Conservation (phyloP, 2,113 vertebrate genomes). For the Indicator indicator region DNA sequence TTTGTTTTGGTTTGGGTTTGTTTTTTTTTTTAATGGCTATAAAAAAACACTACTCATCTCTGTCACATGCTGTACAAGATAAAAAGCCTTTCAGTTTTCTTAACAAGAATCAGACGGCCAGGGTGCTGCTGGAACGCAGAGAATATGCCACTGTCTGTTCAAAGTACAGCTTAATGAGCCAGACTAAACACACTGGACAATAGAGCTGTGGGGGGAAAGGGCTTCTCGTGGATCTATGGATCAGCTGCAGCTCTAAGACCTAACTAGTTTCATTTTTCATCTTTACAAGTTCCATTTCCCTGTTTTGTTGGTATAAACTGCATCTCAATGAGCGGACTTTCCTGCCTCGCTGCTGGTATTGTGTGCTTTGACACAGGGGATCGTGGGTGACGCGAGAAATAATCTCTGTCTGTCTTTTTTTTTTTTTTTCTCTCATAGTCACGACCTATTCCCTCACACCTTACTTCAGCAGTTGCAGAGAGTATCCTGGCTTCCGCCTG, state of each 20-base stretch:
- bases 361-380: slow-evolving; percentile 24
- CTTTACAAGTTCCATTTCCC: slow-evolving; percentile 77
- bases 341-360: slow-evolving; percentile 40
- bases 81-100: slow-evolving; percentile 65
- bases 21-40: slow-evolving; percentile 43
- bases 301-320: slow-evolving; percentile 71
- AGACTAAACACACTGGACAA: slow-evolving; percentile 48
- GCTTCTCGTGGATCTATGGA: slow-evolving; percentile 60
- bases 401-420: slow-evolving; percentile 49
- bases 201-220: slow-evolving; percentile 42
- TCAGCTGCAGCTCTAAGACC: slow-evolving; percentile 60
- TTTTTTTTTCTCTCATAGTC: slow-evolving; percentile 79
- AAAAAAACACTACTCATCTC: slow-evolving; percentile 59
- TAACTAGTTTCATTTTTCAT: slow-evolving; percentile 81
- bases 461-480: slow-evolving; percentile 89
- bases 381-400: slow-evolving; percentile 64
- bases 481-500: slow-evolving; percentile 88
- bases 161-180: slow-evolving; percentile 62
- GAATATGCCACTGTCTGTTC: slow-evolving; percentile 65
- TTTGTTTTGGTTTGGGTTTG: slow-evolving; percentile 27
- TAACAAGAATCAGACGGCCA: slow-evolving; percentile 59
- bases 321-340: slow-evolving; percentile 64
- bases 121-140: slow-evolving; percentile 64
- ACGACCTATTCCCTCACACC: slow-evolving; percentile 87
- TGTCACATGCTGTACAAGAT: slow-evolving; percentile 57